These are phyloP conservation scores for Drosophila demipolita DNA, from an alignment of 2,888 invertebrate species.

Conservation along the genomic window DNA sequence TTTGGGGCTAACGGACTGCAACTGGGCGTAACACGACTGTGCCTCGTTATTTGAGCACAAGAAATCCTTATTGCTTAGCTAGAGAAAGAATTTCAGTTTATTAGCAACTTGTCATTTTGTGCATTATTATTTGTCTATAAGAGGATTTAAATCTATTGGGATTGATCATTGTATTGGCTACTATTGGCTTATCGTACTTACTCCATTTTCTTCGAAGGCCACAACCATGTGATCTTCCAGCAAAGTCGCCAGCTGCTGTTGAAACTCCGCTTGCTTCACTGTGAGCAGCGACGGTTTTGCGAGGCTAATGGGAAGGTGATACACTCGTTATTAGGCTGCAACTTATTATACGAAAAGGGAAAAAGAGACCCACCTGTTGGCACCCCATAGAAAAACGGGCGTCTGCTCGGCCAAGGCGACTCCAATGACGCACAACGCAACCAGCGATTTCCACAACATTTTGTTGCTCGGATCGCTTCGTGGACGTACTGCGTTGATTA, in stretches of 20 bases:
- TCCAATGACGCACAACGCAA: conserved; percentile 79
- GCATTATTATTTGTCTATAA: neutral
- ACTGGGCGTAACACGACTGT: conserved; percentile 84
- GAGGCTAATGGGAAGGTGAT: conserved; percentile 51
- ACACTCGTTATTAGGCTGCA: conserved; percentile 5
- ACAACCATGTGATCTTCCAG: conserved; percentile 84
- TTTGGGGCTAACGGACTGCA: conserved; percentile 83
- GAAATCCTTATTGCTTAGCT: conserved; percentile 86
- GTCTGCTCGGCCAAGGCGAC: conserved; percentile 85
- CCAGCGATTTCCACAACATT: conserved; percentile 80
- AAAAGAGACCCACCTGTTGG: conserved; percentile 79
- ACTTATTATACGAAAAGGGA: conserved; percentile 9
- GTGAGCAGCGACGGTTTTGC: conserved; percentile 74
- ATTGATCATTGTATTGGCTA: neutral
- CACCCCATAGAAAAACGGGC: conserved; percentile 88
- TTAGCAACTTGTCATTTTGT: too few relatives aligned
- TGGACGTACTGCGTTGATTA: conserved; percentile 51
- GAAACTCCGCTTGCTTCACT: conserved; percentile 75
- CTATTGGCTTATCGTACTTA: conserved; percentile 75
- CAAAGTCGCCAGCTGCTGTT: conserved; percentile 60
- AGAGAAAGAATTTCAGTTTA: conserved; percentile 31
- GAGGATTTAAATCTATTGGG: neutral
- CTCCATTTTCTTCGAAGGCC: conserved; percentile 86
- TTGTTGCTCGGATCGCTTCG: conserved; percentile 47
- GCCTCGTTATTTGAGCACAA: conserved; percentile 82